Conservation (phyloP, 1,140 invertebrate species). For the Maconellicoccus hirsutus region DNA sequence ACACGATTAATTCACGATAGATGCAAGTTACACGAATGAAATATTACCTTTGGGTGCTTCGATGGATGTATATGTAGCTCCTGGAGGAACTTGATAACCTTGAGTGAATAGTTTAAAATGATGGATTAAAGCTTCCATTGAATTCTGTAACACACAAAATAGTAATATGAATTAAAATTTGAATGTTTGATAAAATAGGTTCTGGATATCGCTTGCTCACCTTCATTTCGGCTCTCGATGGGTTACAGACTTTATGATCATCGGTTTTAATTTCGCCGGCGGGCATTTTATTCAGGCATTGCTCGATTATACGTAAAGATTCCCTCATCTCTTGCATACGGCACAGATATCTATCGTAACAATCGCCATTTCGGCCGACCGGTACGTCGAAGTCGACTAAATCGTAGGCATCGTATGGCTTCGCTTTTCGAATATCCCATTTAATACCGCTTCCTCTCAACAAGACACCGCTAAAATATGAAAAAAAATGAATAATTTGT, state of each 20-base stretch:
- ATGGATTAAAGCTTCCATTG: constrained; percentile 98
- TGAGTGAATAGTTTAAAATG: constrained; percentile 98
- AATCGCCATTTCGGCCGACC: constrained; percentile 87
- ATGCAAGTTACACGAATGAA: background rate
- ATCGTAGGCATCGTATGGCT: constrained; percentile 94
- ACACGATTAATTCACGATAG: too few species aligned
- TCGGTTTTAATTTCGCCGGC: constrained; percentile 86
- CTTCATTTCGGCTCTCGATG: constrained; percentile 90
- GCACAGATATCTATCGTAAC: constrained; percentile 89
- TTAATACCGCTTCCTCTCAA: constrained; percentile 91
- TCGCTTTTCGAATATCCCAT: constrained; percentile 90
- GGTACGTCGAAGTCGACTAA: constrained; percentile 93
- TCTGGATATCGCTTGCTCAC: constrained; percentile 37
- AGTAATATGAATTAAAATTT: constrained; percentile 12
- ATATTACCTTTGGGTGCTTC: constrained; percentile 89
- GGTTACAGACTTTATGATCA: constrained; percentile 85
- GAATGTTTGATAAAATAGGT: background rate
- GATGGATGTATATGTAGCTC: constrained; percentile 85
- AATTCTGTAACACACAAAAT: constrained; percentile 47
- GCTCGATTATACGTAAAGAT: constrained; percentile 84
- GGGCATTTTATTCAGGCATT: constrained; percentile 97
- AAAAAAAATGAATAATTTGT: background rate
- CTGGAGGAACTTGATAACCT: constrained; percentile 91
- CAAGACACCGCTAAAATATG: constrained; percentile 75
- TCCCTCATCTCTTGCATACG: constrained; percentile 97